Percentiles rank a stretch among this genome's conserved stretches.
Evolutionary conservation across 2,113 vertebrate species (phyloP).

Genomic region (Nansenia antarctica): DNA sequence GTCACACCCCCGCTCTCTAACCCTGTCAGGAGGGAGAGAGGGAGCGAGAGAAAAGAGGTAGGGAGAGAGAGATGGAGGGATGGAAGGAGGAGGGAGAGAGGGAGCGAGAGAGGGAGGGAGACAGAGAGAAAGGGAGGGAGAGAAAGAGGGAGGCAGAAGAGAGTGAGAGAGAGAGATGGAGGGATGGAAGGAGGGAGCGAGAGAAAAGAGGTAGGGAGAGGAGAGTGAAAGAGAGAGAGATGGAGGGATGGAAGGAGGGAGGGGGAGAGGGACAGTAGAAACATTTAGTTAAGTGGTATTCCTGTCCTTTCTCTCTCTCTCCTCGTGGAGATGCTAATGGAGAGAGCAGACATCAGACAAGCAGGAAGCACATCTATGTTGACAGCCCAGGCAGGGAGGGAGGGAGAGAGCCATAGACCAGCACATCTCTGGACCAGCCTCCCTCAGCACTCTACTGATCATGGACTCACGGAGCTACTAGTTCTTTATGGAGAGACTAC

Average conservation of each 20-base stretch:
- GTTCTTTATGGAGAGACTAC: conserved; percentile 38
- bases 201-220: background rate
- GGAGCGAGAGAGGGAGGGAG: conserved; percentile 9
- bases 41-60: background rate
- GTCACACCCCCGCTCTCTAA: conserved; percentile 88
- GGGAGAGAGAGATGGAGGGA: background rate
- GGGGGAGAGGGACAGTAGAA: conserved; percentile 34
- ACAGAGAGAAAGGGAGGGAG: conserved; percentile 6
- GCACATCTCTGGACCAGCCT: conserved; percentile 28
- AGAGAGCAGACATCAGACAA: conserved; percentile 9
- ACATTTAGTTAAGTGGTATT: conserved; percentile 55
- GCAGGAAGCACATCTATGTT: conserved; percentile 8
- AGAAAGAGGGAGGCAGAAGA: background rate
- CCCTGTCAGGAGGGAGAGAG: conserved; percentile 73
- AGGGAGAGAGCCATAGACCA: background rate
- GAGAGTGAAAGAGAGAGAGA: conserved; percentile 8
- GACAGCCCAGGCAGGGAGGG: conserved; percentile 9
- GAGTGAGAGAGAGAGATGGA: conserved; percentile 3
- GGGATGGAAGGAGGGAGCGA: background rate
- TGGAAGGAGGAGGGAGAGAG: background rate
- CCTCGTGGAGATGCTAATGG: conserved; percentile 35
- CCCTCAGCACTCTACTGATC: conserved; percentile 6
- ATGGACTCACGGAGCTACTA: conserved; percentile 16
- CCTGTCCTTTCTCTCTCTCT: conserved; percentile 25
- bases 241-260: conserved; percentile 15